Evolutionary conservation across 2,113 vertebrate genomes (phyloP).

Genomic region (Neolamprologus toae): DNA sequence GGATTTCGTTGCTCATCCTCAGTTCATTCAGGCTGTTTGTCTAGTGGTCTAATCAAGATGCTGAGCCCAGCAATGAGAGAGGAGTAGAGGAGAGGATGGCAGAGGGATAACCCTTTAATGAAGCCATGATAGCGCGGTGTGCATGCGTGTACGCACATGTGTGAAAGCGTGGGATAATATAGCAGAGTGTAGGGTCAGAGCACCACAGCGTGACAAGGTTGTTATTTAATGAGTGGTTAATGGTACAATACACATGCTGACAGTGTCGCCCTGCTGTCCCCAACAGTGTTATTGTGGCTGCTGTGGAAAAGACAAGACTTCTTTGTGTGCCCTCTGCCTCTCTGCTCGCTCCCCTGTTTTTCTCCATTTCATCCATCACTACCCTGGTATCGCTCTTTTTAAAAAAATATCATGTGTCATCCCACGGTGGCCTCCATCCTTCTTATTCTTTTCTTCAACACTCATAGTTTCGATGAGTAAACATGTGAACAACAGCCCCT

Average conservation of each 20-base stretch:
- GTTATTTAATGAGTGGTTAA: constrained; percentile 27
- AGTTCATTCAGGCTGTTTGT: constrained; percentile 38
- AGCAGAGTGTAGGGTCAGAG: neutral
- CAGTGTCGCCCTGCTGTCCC: constrained; percentile 8
- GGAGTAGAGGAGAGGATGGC: neutral
- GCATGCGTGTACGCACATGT: neutral
- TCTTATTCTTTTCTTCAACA: neutral
- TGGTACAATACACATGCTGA: constrained; percentile 9
- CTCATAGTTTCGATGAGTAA: constrained; percentile 5
- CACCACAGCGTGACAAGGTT: constrained; percentile 18
- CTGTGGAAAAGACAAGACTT: neutral
- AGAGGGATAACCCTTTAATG: neutral
- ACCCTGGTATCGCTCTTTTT: neutral
- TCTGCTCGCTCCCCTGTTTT: neutral
- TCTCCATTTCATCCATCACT: constrained; percentile 16
- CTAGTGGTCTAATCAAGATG: constrained; percentile 11
- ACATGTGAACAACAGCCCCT: constrained; percentile 32
- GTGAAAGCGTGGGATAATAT: neutral
- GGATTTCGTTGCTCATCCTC: constrained; percentile 7
- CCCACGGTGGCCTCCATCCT: neutral
- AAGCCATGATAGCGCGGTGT: neutral
- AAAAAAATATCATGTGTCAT: neutral
- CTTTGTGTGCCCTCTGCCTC: constrained; percentile 2
- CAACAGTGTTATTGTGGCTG: neutral
- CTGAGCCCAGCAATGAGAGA: constrained; percentile 6